Evolutionary conservation across 2,797 vertebrate species (phyloP).

Genomic region (Esox masquinongy): DNA sequence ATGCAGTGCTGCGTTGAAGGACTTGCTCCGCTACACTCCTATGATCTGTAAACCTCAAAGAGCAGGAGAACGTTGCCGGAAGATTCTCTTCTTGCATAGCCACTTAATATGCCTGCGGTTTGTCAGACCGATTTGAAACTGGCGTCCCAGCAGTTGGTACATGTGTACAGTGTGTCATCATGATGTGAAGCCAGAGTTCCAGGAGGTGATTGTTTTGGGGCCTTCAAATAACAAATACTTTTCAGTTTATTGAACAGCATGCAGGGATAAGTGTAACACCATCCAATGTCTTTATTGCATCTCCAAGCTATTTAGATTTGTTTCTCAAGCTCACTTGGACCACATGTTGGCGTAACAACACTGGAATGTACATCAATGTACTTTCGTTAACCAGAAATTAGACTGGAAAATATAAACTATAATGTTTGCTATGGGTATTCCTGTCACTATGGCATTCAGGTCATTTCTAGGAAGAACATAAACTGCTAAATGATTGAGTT

Average conservation of each 20-base stretch:
- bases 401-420: neutral
- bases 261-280: constrained; percentile 36
- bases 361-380: neutral
- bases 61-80: constrained; percentile 21
- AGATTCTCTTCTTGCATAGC: constrained; percentile 16
- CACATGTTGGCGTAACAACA: neutral
- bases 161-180: constrained; percentile 50
- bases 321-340: neutral
- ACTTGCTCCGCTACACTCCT: neutral
- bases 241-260: constrained; percentile 41
- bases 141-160: constrained; percentile 59
- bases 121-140: constrained; percentile 52
- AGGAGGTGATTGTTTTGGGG: constrained; percentile 43
- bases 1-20: constrained; percentile 9
- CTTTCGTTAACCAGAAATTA: neutral
- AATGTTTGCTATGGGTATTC: neutral
- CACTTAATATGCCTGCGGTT: constrained; percentile 22
- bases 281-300: constrained; percentile 23
- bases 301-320: neutral
- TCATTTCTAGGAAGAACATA: neutral
- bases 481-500: neutral
- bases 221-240: constrained; percentile 41
- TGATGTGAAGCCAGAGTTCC: constrained; percentile 43
- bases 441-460: neutral
- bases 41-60: constrained; percentile 20